Evolutionary conservation across 2,797 vertebrate genomes (phyloP).

Genomic region (Enteromius mattozi): DNA sequence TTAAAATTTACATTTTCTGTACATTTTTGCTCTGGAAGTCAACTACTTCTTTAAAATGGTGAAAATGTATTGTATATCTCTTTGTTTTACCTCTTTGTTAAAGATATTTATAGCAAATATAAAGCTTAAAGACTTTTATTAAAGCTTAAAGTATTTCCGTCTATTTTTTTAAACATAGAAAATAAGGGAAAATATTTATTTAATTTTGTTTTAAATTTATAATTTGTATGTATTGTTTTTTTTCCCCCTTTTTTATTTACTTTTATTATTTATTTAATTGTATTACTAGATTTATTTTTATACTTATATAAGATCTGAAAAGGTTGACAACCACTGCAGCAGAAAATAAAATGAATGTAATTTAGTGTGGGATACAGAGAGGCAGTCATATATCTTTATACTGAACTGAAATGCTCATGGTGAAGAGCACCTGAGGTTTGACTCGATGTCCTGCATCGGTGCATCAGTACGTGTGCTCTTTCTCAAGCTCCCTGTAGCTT

Average conservation of each 20-base stretch:
- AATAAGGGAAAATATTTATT: not conserved
- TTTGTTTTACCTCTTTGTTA: not conserved
- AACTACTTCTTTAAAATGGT: not conserved
- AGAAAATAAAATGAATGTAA: not conserved
- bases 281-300: not conserved
- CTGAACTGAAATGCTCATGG: not conserved
- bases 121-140: not conserved
- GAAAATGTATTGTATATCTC: not conserved
- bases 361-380: not conserved
- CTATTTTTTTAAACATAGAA: no score
- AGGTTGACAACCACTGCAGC: not conserved
- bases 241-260: not conserved
- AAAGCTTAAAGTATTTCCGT: no score
- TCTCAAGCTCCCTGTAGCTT: constrained; percentile 10
- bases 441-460: not conserved
- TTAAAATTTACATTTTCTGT: no score
- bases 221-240: not conserved
- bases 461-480: not conserved
- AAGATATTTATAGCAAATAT: not conserved
- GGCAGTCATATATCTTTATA: not conserved
- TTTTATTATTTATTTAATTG: not conserved
- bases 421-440: constrained; percentile 19
- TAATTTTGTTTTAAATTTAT: no score
- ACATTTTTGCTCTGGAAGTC: no score
- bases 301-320: not conserved